Evolutionary conservation across 2,797 vertebrate species (phyloP), one percentile per base, ranked within the genome.

Genomic region (Enoplosus armatus): DNA sequence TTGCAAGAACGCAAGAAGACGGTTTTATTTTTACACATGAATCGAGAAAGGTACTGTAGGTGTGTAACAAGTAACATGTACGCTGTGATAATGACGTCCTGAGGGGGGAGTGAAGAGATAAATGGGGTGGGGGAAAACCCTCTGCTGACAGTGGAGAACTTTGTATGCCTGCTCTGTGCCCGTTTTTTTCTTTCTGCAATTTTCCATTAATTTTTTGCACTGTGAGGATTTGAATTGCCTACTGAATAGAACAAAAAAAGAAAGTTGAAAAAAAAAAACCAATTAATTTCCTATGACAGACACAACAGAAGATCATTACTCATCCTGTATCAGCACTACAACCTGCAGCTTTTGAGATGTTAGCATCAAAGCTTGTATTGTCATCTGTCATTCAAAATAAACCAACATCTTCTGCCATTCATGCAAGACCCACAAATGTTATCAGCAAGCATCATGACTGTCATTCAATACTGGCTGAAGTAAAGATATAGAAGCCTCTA

Each of bases 1-100:
- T 69, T 27, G 72, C 75, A 74, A 70, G 54, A 88, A 85, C 29
- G 60, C 51, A 79, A 54, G 63, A 50, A 60, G 80, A 77, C 58
- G 11, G 70, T 73, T 90, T 90, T 93, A 93, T 92, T 93, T 91
- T 92, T 90, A 89, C 68, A 85, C 53, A 83, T 59, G 76, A 87
- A 90, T 86, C 63, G 2, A 47, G 62, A 65, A 73, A 69, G 62
- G 45, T 76, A 85, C 80, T 85, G 78, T 82, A 85, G 83, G 80
- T 82, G 84, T 83, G 77, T 76, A 67, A 85, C 75, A 62, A 69
- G 80, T 82, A 85, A 81, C 85, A 81, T 82, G 75, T 84, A 86
- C 63, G 9, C 84, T 87, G 88, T 90, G 86, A 89, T 92, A 90
- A 90, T 86, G 85, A 93, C 47, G 35, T 87, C 87, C 85, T 82